Percentiles rank a stretch among this genome's conserved stretches.
Evolutionary conservation across 1,140 invertebrate genomes (phyloP).

Genomic region (Rhizoglyphus robini): DNA sequence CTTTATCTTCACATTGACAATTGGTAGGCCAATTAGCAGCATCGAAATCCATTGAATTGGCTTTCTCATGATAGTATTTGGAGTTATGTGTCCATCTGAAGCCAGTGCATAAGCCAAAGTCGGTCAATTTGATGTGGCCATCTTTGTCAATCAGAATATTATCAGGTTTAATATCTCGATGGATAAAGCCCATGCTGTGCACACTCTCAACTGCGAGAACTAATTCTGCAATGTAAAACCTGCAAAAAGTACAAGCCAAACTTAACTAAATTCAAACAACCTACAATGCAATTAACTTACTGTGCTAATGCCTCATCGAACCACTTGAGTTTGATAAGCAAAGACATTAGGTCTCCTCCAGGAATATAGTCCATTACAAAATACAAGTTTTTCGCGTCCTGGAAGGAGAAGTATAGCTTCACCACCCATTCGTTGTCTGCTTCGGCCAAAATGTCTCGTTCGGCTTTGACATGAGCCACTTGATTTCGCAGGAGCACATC

Average conservation of each 20-base stretch:
- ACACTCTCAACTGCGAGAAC: slow-evolving; percentile 97
- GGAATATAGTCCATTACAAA: slow-evolving; percentile 99
- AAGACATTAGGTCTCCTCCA: slow-evolving; percentile 99
- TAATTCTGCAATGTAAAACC: slow-evolving; percentile 98
- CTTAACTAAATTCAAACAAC: slow-evolving; percentile 37
- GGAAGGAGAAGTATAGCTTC: slow-evolving; percentile 99
- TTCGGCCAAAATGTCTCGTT: slow-evolving; percentile 93
- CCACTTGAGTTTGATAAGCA: slow-evolving; percentile 98
- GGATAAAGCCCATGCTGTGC: slow-evolving; percentile 97
- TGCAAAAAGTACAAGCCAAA: not conserved
- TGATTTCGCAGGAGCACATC: slow-evolving; percentile 99
- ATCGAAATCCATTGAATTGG: slow-evolving; percentile 85
- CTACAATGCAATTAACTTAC: slow-evolving; percentile 54
- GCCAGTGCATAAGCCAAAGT: slow-evolving; percentile 97
- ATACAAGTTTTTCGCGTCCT: slow-evolving; percentile 95
- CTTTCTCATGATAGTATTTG: slow-evolving; percentile 95
- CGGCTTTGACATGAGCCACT: slow-evolving; percentile 94
- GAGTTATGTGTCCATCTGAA: slow-evolving; percentile 97
- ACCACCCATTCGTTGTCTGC: slow-evolving; percentile 99
- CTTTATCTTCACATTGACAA: slow-evolving; percentile 16
- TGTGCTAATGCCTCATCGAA: slow-evolving; percentile 93
- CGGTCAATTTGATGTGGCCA: slow-evolving; percentile 95
- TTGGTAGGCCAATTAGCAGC: slow-evolving; percentile 30
- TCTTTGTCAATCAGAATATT: slow-evolving; percentile 90
- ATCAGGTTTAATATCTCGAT: slow-evolving; percentile 98